Conservation (phyloP, 2,113 vertebrate species). For the Pelecanoides urinatrix region DNA sequence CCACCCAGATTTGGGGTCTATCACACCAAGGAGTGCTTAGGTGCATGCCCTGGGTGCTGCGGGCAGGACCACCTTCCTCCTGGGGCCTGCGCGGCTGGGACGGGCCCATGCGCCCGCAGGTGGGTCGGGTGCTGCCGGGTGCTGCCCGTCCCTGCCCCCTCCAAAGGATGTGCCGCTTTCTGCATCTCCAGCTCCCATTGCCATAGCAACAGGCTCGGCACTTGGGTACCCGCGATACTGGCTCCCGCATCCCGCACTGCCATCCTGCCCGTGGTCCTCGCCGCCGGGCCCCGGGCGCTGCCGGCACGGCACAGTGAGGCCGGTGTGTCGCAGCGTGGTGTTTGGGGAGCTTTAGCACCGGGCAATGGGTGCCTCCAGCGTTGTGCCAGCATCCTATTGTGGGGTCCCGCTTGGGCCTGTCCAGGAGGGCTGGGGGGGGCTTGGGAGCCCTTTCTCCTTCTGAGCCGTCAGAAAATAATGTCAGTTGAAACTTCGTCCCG, state of each 20-base stretch:
- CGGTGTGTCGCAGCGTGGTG: rapidly evolving
- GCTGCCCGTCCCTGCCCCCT: constrained; percentile 55
- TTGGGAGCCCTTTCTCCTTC: not conserved
- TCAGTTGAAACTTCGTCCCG: not conserved
- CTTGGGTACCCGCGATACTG: constrained; percentile 53
- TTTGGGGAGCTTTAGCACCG: not conserved
- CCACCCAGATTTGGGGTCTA: not conserved
- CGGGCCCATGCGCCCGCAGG: not conserved
- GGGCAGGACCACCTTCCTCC: not conserved
- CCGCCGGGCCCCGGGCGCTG: rapidly evolving
- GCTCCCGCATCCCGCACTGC: constrained; percentile 39
- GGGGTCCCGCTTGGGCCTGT: not conserved
- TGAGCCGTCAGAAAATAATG: not conserved
- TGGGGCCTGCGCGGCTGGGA: rapidly evolving
- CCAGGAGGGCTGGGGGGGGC: not conserved
- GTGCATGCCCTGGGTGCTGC: not conserved
- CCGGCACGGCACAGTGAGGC: rapidly evolving
- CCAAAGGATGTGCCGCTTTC: constrained; percentile 52
- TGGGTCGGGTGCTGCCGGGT: constrained; percentile 14
- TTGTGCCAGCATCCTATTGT: rapidly evolving
- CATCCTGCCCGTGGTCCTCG: not conserved
- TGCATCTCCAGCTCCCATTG: constrained; percentile 72
- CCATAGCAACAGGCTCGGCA: constrained; percentile 69
- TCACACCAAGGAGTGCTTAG: not conserved
- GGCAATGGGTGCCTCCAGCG: not conserved